Conservation (phyloP, 2,888 invertebrate genomes). For the Baccha elongata region DNA sequence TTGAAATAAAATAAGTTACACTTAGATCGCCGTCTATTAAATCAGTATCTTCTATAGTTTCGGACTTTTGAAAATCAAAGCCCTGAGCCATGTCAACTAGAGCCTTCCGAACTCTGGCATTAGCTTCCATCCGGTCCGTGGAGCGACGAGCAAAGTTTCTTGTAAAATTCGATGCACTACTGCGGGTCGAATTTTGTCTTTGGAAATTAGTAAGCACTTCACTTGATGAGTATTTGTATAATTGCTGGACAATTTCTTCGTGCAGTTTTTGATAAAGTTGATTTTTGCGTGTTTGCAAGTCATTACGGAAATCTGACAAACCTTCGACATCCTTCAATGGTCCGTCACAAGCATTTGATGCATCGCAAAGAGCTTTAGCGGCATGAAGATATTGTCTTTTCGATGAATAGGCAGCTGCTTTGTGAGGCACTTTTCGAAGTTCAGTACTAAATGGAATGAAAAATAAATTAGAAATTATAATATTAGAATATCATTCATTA, state of each 20-base stretch:
- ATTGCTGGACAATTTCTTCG: slow-evolving; percentile 88
- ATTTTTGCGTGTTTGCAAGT: slow-evolving; percentile 86
- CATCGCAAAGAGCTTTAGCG: slow-evolving; percentile 90
- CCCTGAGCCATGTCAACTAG: slow-evolving; percentile 84
- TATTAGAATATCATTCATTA: no score
- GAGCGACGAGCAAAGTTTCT: slow-evolving; percentile 85
- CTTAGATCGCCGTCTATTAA: slow-evolving; percentile 85
- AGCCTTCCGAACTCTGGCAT: slow-evolving; percentile 83
- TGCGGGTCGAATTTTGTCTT: slow-evolving; percentile 85
- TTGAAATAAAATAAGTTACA: slow-evolving; percentile 88
- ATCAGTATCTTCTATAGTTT: slow-evolving; percentile 85
- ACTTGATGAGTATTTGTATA: slow-evolving; percentile 86
- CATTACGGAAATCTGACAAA: slow-evolving; percentile 89
- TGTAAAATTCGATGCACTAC: slow-evolving; percentile 84
- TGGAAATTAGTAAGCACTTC: slow-evolving; percentile 83
- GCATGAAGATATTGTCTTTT: slow-evolving; percentile 93
- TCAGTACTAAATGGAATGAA: slow-evolving; percentile 85
- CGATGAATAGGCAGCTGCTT: slow-evolving; percentile 86
- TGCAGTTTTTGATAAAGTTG: slow-evolving; percentile 87
- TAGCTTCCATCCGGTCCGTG: slow-evolving; percentile 84
- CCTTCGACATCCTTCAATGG: slow-evolving; percentile 92
- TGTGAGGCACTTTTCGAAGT: slow-evolving; percentile 88
- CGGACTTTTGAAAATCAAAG: slow-evolving; percentile 81
- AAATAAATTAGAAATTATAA: slow-evolving; percentile 28
- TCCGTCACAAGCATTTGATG: slow-evolving; percentile 87